Percentiles rank a stretch among this genome's conserved stretches.
phyloP scores from a whole-genome alignment of 2,888 invertebrate genomes.

The Luperina testacea region DNA sequence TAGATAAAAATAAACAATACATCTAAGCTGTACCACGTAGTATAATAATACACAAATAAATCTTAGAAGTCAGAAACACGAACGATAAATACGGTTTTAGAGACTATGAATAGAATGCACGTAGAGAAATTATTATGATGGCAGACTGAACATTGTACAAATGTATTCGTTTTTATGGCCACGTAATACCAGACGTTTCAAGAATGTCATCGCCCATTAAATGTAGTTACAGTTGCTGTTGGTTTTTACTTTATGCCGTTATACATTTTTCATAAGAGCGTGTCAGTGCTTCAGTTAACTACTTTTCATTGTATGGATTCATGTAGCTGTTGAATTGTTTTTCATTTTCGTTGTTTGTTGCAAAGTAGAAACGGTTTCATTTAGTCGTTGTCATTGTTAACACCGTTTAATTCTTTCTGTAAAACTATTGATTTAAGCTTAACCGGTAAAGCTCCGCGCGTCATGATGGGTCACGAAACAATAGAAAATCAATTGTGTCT shows the following conservation, averaged over 20 bases:
- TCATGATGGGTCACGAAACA: no score
- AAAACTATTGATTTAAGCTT: not conserved
- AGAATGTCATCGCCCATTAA: conserved; percentile 68
- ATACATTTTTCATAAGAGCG: conserved; percentile 45
- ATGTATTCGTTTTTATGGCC: conserved; percentile 68
- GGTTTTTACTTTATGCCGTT: conserved; percentile 45
- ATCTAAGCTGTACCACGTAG: not conserved
- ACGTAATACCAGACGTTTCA: conserved; percentile 67
- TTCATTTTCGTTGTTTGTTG: not conserved
- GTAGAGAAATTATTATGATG: conserved; percentile 64
- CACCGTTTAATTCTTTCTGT: not conserved
- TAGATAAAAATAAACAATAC: conserved; percentile 7
- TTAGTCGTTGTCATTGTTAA: not conserved
- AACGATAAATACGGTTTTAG: conserved; percentile 50
- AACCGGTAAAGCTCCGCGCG: no score
- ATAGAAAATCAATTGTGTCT: no score
- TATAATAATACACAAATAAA: conserved; percentile 26
- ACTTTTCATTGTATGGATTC: conserved; percentile 30
- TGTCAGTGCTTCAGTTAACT: conserved; percentile 30
- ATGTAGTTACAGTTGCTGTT: conserved; percentile 53
- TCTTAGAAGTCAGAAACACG: conserved; percentile 32
- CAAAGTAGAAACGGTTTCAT: not conserved
- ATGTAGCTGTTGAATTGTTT: not conserved
- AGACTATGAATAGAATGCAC: conserved; percentile 65
- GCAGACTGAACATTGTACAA: conserved; percentile 61